Evolutionary conservation across 2,888 invertebrate genomes (phyloP).

Genomic region (Aspidiotus rigidus): DNA sequence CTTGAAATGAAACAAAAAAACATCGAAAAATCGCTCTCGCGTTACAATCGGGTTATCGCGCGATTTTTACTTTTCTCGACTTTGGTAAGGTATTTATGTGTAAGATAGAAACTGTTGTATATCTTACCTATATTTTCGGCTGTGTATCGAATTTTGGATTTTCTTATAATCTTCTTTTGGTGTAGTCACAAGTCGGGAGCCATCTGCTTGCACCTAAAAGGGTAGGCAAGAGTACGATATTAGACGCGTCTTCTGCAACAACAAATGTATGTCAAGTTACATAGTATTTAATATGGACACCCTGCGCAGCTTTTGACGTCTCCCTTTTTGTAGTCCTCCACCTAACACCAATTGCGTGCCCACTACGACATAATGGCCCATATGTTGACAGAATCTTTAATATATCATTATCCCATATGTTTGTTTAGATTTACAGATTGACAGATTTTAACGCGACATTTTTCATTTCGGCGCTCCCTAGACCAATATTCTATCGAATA

Average conservation of each 20-base stretch:
- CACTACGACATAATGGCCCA: slow-evolving; percentile 34
- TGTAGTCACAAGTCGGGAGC: slow-evolving; percentile 26
- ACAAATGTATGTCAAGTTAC: slow-evolving; percentile 33
- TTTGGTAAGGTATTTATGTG: too few species aligned
- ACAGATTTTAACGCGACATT: slow-evolving; percentile 31
- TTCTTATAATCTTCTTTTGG: neutral
- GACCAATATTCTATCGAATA: neutral
- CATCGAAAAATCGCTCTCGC: slow-evolving; percentile 18
- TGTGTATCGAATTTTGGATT: too few species aligned
- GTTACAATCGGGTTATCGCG: slow-evolving; percentile 17
- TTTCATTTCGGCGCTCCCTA: neutral
- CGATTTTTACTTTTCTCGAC: too few species aligned
- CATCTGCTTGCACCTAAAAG: slow-evolving; percentile 19
- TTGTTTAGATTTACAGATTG: slow-evolving; percentile 34
- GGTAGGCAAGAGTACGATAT: neutral
- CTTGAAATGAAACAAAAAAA: slow-evolving; percentile 24
- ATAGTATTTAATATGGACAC: slow-evolving; percentile 34
- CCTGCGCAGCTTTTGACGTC: slow-evolving; percentile 32
- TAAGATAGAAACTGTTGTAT: too few species aligned
- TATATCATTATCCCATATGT: slow-evolving; percentile 35
- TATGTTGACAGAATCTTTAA: slow-evolving; percentile 35
- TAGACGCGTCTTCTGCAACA: slow-evolving; percentile 2
- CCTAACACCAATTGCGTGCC: slow-evolving; percentile 27
- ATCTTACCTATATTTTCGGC: too few species aligned
- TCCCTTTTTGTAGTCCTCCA: slow-evolving; percentile 14